Percentiles rank a stretch among this genome's conserved stretches.
Conservation (phyloP, 2,797 vertebrate species). For the Apodemus agrarius region DNA sequence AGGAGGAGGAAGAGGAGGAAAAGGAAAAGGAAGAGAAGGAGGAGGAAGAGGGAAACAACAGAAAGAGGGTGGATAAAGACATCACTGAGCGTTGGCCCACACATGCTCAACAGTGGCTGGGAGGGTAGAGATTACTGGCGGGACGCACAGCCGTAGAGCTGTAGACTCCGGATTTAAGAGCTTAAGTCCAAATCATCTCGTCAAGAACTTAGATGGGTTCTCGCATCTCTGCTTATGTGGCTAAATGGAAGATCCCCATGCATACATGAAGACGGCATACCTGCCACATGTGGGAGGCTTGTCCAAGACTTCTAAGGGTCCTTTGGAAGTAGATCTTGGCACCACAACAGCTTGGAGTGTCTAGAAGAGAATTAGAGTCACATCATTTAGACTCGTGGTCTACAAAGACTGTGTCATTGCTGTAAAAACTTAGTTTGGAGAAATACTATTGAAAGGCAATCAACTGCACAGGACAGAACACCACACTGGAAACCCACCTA, state of each 20-base stretch:
- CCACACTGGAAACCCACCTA: background rate
- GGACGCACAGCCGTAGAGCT: background rate
- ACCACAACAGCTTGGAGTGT: conserved; percentile 20
- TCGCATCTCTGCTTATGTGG: background rate
- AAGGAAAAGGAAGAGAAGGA: background rate
- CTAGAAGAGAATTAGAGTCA: conserved; percentile 66
- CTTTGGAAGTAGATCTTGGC: background rate
- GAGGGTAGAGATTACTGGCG: background rate
- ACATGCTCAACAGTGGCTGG: background rate
- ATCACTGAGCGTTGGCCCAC: background rate
- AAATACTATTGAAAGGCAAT: background rate
- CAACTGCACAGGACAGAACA: background rate
- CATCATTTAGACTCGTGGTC: background rate
- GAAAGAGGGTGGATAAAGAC: background rate
- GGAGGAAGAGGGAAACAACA: background rate
- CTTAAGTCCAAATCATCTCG: background rate
- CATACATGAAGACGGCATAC: background rate
- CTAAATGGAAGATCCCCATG: background rate
- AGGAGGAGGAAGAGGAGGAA: background rate
- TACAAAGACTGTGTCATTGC: fast-evolving
- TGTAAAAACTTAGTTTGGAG: background rate
- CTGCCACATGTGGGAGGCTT: conserved; percentile 64
- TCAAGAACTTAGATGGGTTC: background rate
- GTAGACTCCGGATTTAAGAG: background rate
- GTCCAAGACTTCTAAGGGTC: conserved; percentile 45